phyloP scores from a whole-genome alignment of 2,888 invertebrate species.

The Resseliella maxima region DNA sequence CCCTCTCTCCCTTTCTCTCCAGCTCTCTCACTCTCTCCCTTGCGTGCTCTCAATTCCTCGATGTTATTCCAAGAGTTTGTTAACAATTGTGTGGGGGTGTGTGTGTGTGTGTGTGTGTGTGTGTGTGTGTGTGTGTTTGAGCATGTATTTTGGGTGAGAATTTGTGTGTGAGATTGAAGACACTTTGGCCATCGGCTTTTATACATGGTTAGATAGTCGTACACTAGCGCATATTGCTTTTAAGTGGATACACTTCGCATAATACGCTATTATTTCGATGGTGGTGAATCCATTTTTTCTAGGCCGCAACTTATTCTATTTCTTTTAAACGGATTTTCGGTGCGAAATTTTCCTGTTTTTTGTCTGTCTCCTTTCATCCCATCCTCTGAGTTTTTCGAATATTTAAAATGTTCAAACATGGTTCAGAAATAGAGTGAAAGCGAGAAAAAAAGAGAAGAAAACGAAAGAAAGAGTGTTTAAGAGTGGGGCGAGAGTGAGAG shows the following conservation, averaged over 20 bases:
- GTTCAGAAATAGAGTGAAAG: neutral
- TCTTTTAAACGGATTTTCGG: neutral
- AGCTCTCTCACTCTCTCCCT: too few species aligned
- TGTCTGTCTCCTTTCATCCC: neutral
- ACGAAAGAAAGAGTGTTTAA: too few species aligned
- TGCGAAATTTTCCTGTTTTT: neutral
- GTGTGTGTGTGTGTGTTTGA: neutral
- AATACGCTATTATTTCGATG: slow-evolving; percentile 41
- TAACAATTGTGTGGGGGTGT: too few species aligned
- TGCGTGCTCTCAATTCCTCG: too few species aligned
- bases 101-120: neutral
- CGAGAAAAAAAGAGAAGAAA: neutral
- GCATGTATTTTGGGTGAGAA: neutral
- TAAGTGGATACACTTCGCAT: slow-evolving; percentile 47
- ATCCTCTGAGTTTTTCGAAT: neutral
- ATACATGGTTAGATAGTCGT: neutral
- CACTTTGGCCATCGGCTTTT: neutral
- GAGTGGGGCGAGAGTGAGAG: too few species aligned
- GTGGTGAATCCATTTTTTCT: slow-evolving; percentile 46
- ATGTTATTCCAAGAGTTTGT: neutral
- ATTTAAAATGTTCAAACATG: neutral
- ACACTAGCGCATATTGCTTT: neutral
- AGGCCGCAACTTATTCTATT: neutral
- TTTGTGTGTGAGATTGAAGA: neutral
- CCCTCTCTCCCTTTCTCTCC: too few species aligned